Percentiles rank a stretch among this genome's conserved stretches.
phyloP scores from a whole-genome alignment of 1,140 invertebrate genomes.

The Hycleus cichorii region DNA sequence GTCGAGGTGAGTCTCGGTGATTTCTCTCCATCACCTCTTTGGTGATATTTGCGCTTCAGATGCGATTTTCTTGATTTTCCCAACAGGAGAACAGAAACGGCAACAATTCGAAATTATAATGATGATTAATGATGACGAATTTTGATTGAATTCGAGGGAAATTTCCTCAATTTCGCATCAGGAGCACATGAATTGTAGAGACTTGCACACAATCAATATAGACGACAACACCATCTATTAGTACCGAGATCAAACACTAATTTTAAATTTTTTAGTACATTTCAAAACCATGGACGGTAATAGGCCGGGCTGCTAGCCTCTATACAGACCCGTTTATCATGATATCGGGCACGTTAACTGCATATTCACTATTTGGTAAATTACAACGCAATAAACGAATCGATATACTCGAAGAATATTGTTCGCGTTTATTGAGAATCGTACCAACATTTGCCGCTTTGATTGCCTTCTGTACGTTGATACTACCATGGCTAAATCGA shows the following conservation, averaged over 20 bases:
- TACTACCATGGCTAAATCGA: conserved; percentile 50
- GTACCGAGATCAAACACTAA: not conserved
- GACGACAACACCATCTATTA: not conserved
- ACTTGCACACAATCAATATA: too few species aligned
- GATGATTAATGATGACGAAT: not conserved
- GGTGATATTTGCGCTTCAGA: conserved; percentile 13
- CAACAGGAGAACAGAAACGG: conserved; percentile 1
- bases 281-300: conserved; percentile 60
- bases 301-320: conserved; percentile 63
- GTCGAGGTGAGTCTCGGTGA: conserved; percentile 47
- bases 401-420: conserved; percentile 51
- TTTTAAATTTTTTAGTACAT: conserved; percentile 45
- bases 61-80: conserved; percentile 14
- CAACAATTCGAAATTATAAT: not conserved
- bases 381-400: conserved; percentile 50
- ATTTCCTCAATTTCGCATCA: conserved; percentile 19
- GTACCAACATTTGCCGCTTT: conserved; percentile 50
- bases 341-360: conserved; percentile 62
- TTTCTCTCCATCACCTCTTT: not conserved
- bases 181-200: conserved; percentile 2
- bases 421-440: conserved; percentile 53
- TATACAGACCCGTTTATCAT: conserved; percentile 74
- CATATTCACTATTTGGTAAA: conserved; percentile 56
- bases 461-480: conserved; percentile 57
- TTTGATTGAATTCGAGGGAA: conserved; percentile 14